phyloP scores from a whole-genome alignment of 2,113 vertebrate species.

The Pseudonaja textilis region DNA sequence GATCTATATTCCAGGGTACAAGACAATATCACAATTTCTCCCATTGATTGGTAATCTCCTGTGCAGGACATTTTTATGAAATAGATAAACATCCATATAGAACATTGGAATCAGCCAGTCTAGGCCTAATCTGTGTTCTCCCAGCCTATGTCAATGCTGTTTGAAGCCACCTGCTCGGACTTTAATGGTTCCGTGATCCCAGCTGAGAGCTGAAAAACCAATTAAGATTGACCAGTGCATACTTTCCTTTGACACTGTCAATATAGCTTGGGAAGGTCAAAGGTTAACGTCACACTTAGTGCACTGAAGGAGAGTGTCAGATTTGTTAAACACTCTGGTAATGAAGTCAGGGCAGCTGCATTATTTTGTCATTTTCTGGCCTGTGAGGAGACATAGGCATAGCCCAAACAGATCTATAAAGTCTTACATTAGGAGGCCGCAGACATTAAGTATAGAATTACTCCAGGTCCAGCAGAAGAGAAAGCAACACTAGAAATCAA shows the following conservation, averaged over 20 bases:
- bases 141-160: not conserved
- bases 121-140: not conserved
- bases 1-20: not conserved
- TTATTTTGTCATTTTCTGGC: slow-evolving; percentile 37
- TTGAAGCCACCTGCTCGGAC: not conserved
- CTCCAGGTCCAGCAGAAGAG: slow-evolving; percentile 41
- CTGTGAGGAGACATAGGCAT: slow-evolving; percentile 29
- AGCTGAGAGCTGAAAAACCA: slow-evolving; percentile 32
- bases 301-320: slow-evolving; percentile 40
- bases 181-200: slow-evolving; percentile 13
- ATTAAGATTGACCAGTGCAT: slow-evolving; percentile 58
- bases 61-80: not conserved
- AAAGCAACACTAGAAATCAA: slow-evolving; percentile 35
- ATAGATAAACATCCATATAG: not conserved
- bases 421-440: slow-evolving; percentile 69
- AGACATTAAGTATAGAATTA: slow-evolving; percentile 60
- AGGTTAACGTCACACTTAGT: slow-evolving; percentile 41
- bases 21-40: not conserved
- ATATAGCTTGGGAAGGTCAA: slow-evolving; percentile 38
- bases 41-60: not conserved
- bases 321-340: slow-evolving; percentile 44
- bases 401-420: slow-evolving; percentile 75
- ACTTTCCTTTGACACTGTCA: slow-evolving; percentile 32
- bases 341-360: slow-evolving; percentile 56
- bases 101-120: not conserved